These are phyloP conservation scores for Oreamnos americanus DNA, from an alignment of 2,113 vertebrate species.

Conservation along the genomic window DNA sequence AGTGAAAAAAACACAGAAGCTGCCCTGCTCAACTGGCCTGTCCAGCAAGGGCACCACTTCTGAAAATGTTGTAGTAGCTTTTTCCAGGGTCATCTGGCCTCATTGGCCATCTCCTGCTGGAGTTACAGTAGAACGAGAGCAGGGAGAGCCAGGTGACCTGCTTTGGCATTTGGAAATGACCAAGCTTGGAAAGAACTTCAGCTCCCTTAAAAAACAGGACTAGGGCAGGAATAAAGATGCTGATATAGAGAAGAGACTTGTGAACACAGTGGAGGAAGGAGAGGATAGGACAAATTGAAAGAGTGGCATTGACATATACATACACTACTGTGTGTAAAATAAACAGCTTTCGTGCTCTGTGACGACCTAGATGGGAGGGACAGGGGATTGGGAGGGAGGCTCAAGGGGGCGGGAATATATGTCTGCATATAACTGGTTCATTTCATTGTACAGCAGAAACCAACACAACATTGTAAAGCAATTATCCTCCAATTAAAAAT, in stretches of 20 bases:
- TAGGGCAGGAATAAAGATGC: background rate
- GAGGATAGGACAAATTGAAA: background rate
- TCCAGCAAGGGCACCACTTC: background rate
- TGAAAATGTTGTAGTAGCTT: background rate
- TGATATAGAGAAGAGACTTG: background rate
- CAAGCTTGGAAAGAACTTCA: slow-evolving; percentile 13
- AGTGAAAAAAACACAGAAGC: background rate
- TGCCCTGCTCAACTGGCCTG: background rate
- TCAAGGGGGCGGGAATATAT: background rate
- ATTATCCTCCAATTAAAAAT: background rate
- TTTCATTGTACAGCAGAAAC: background rate
- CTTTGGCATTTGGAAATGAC: background rate
- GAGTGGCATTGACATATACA: background rate
- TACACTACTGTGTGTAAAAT: background rate
- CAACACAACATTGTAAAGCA: background rate
- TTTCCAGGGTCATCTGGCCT: background rate
- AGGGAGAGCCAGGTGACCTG: background rate
- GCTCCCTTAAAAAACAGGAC: background rate
- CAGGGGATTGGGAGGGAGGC: background rate
- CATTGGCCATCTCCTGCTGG: background rate
- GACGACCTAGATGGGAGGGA: background rate
- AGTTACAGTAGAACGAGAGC: background rate
- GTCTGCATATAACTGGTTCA: background rate
- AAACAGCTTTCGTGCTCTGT: background rate
- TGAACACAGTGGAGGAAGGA: background rate